Base-by-base conservation (phyloP, 2,113 vertebrate species). In the Lampris megalopsis region DNA sequence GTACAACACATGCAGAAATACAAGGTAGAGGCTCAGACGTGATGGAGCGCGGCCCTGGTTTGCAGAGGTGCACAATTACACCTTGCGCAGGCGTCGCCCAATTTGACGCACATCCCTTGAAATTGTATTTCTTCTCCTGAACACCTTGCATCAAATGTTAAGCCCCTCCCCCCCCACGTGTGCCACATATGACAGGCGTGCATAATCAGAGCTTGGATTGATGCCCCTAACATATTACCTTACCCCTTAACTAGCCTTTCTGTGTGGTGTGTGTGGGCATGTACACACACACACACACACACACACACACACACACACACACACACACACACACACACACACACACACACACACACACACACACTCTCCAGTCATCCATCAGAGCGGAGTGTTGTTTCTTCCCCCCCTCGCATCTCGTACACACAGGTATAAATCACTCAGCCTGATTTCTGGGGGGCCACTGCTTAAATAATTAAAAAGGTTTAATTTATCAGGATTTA, bases 401-500 rank as follows among this genome's bases (percentile, higher is more conserved):
- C 86, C 62, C 79, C 86, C 80, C 83, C 83, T 77, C 86, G 81
- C 61, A 71, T 86, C 84, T 89, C 82, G 85, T 82, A 80, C 81
- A 84, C 85, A 90, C 80, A 88, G 61, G 86, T 90, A 93, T 90
- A 91, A 92, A 93, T 92, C 90, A 93, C 82, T 83, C 59, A 61
- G 62, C 69, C 84, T 89, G 90, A 92, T 91, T 92, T 88, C 87
- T 82, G 73, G 82, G 73, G 82, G 86, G 88, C 86, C 80, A 88
- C 76, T 88, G 89, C 93, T 93, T 93, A 92, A 93, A 94, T 94
- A 93, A 94, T 94, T 92, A 93, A 93, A 94, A 82, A 89, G 88
- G 89, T 92, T 93, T 94, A 93, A 93, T 93, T 91, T 90, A 91
- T 93, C 92, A 90, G 87, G 89, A 93, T 93, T 93, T 92, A 93